Conservation (phyloP, 2,113 vertebrate species). For the Synchiropus splendidus region DNA sequence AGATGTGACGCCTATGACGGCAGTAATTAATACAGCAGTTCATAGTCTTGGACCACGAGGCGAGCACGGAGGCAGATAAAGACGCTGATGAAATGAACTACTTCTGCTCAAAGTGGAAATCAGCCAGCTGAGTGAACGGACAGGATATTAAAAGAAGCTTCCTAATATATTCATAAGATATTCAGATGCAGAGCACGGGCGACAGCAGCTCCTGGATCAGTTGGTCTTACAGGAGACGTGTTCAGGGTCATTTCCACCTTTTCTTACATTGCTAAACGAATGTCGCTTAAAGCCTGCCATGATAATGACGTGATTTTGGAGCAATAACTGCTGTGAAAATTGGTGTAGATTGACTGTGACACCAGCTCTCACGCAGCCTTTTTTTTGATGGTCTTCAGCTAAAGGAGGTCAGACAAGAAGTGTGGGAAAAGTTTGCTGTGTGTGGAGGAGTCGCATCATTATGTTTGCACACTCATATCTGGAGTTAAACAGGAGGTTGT, state of each 20-base stretch:
- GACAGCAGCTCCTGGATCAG: constrained; percentile 53
- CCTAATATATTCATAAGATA: constrained; percentile 66
- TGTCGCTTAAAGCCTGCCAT: constrained; percentile 39
- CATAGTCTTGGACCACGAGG: constrained; percentile 29
- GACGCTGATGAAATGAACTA: constrained; percentile 45
- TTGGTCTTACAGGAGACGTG: constrained; percentile 60
- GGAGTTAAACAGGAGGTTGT: too few relatives aligned
- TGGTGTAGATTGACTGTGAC: constrained; percentile 12
- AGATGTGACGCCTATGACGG: constrained; percentile 31
- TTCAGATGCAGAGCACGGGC: constrained; percentile 46
- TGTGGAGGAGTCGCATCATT: too few relatives aligned
- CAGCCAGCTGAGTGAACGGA: constrained; percentile 42
- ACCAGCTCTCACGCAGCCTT: constrained; percentile 2
- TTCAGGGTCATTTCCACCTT: constrained; percentile 52
- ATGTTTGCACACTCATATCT: too few relatives aligned
- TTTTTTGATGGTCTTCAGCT: too few relatives aligned
- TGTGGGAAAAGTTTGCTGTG: too few relatives aligned
- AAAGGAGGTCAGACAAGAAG: too few relatives aligned
- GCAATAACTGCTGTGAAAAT: constrained; percentile 11
- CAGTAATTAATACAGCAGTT: constrained; percentile 52
- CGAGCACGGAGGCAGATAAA: constrained; percentile 31
- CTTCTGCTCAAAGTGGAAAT: constrained; percentile 33
- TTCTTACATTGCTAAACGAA: constrained; percentile 52
- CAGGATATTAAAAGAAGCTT: constrained; percentile 63
- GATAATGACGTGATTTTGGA: constrained; percentile 51